These are phyloP conservation scores for Rhamnusium bicolor DNA, from an alignment of 2,888 invertebrate species.

Conservation along the genomic window DNA sequence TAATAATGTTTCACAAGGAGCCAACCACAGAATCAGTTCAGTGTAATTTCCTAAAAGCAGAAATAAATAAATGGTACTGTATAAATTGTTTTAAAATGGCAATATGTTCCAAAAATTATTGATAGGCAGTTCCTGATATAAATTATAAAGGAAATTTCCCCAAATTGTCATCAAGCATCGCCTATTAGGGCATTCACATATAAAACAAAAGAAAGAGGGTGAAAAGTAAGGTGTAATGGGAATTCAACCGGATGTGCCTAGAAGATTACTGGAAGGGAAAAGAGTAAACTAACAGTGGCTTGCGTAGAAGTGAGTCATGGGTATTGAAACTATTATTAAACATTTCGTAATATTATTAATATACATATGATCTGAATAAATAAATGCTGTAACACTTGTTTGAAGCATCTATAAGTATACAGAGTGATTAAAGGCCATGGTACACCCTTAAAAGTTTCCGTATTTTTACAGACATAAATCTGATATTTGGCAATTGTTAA, in stretches of 20 bases:
- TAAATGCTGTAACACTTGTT: too few species aligned
- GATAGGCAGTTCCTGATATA: not conserved
- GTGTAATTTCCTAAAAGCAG: too few species aligned
- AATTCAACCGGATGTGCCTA: constrained; percentile 48
- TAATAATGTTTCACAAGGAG: too few species aligned
- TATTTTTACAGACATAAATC: too few species aligned
- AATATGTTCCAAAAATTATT: not conserved
- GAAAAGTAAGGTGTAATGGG: constrained; percentile 52
- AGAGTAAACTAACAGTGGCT: not conserved
- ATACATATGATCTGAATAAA: not conserved
- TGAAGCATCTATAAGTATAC: too few species aligned
- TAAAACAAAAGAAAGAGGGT: constrained; percentile 52
- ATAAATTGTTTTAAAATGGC: not conserved
- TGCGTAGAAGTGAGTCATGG: not conserved
- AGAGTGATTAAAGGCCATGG: too few species aligned
- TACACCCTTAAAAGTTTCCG: too few species aligned
- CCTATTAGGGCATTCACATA: constrained; percentile 48
- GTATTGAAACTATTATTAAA: not conserved
- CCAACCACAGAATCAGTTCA: too few species aligned
- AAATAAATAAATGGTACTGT: too few species aligned
- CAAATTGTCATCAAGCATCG: constrained; percentile 40
- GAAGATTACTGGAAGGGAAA: constrained; percentile 32
- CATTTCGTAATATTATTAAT: not conserved
- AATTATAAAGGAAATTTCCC: constrained; percentile 11
- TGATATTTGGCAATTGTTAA: too few species aligned